phyloP scores from a whole-genome alignment of 2,113 vertebrate species.

The Electrona antarctica region DNA sequence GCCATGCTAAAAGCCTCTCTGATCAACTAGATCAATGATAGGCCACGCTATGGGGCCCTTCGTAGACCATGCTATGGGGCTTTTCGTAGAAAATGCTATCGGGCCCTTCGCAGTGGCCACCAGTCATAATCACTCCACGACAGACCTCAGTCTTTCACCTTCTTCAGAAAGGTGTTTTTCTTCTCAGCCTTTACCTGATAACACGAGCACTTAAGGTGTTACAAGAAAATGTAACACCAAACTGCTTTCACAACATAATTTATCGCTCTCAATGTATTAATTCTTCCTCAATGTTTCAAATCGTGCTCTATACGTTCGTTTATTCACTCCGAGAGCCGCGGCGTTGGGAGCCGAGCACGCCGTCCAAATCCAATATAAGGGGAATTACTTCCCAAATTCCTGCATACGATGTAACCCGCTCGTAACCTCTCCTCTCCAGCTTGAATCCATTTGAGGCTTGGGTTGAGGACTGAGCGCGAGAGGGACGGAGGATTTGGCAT shows the following conservation, averaged over 20 bases:
- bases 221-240: constrained; percentile 12
- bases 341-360: constrained; percentile 47
- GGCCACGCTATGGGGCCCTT: constrained; percentile 64
- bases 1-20: constrained; percentile 72
- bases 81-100: neutral
- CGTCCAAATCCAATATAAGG: constrained; percentile 77
- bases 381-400: constrained; percentile 80
- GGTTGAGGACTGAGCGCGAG: constrained; percentile 63
- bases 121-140: neutral
- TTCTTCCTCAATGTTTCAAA: neutral
- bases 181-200: constrained; percentile 3
- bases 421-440: constrained; percentile 73
- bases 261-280: neutral
- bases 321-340: too few relatives aligned
- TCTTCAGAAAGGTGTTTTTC: constrained; percentile 11
- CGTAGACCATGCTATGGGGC: constrained; percentile 62
- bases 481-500: constrained; percentile 72
- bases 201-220: constrained; percentile 1
- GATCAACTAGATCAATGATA: constrained; percentile 80
- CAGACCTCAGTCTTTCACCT: neutral
- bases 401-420: constrained; percentile 74
- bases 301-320: too few relatives aligned
- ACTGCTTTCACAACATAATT: constrained; percentile 26
- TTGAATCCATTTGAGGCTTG: constrained; percentile 77
- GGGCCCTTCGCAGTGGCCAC: neutral